Percentiles rank a stretch among this genome's conserved stretches.
phyloP scores from a whole-genome alignment of 2,113 vertebrate genomes.

The Pogonocichla stellata region DNA sequence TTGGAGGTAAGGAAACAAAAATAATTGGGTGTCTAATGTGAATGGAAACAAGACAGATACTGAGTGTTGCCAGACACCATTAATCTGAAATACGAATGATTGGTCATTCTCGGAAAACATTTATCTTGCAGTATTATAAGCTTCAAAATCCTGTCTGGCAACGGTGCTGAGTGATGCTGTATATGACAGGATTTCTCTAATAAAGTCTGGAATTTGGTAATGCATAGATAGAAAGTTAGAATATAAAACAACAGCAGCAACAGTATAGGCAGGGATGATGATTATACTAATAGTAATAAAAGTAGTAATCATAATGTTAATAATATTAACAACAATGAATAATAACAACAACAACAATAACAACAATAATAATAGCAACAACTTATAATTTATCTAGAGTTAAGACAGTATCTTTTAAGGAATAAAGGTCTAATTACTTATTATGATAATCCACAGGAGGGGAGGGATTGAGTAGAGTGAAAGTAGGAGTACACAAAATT shows the following conservation, averaged over 20 bases:
- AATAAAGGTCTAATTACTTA: not conserved
- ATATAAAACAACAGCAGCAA: not conserved
- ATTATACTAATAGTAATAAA: not conserved
- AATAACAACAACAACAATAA: not conserved
- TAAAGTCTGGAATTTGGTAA: not conserved
- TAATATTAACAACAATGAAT: not conserved
- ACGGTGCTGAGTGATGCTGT: not conserved
- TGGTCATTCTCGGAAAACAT: not conserved
- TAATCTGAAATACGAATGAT: not conserved
- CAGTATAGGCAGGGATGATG: not conserved
- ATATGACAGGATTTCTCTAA: not conserved
- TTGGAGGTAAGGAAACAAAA: slow-evolving; percentile 85
- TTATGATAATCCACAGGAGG: not conserved
- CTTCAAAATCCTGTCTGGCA: not conserved
- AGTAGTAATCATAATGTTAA: not conserved
- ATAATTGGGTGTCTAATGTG: not conserved
- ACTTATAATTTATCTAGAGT: not conserved
- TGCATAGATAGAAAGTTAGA: too few relatives aligned
- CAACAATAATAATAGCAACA: not conserved
- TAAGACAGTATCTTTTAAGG: not conserved
- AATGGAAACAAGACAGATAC: not conserved
- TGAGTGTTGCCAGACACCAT: not conserved
- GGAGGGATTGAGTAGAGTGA: not conserved
- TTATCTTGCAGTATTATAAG: not conserved
- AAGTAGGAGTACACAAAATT: not conserved